Base-by-base conservation (phyloP, 2,797 vertebrate species). In the Valencia hispanica region DNA sequence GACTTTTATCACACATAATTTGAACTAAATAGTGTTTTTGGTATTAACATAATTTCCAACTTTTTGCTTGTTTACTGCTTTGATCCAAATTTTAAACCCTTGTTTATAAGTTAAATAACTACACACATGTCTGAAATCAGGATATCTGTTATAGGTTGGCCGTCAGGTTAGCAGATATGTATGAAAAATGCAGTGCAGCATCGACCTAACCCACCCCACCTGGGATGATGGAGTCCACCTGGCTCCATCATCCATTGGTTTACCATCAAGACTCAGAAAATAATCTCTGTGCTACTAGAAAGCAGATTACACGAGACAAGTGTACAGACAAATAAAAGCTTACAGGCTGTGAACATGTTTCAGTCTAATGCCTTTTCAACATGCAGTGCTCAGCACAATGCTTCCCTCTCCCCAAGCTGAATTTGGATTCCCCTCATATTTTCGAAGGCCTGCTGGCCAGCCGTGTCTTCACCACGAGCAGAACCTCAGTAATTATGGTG, bases 301-400 rank as follows among this genome's bases (percentile, higher is more conserved):
- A 95, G 92, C 90, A 94, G 93, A 95, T 95, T 95, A 95, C 89
- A 91, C n/a, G 80, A 88, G 87, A 92, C 79, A 95, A 94, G 89
- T 94, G 91, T 90, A 86, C 92, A 94, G 94, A 95, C 94, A 95
- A 95, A 94, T 93, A 92, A 91, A 93, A 95, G 94, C 94, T 95
- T 95, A 95, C 90, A 90, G 91, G 87, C 93, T 92, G 91, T 84
- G 91, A 92, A 93, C 91, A 91, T 93, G 90, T 94, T 94, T 95
- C 89, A 92, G 91, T 94, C 93, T 94, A 94, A 92, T 94, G 93
- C 93, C 93, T 91, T 94, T 95, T 94, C 93, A 92, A 89, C 88
- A 89, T 89, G 91, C 90, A 82, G 77, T 81, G 80, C 87, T 89
- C 86, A 83, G 81, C 88, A 92, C 93, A 95, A 93, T 94, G 91